Conservation (phyloP, 2,113 vertebrate species). For the Oreochromis tanganicae region DNA sequence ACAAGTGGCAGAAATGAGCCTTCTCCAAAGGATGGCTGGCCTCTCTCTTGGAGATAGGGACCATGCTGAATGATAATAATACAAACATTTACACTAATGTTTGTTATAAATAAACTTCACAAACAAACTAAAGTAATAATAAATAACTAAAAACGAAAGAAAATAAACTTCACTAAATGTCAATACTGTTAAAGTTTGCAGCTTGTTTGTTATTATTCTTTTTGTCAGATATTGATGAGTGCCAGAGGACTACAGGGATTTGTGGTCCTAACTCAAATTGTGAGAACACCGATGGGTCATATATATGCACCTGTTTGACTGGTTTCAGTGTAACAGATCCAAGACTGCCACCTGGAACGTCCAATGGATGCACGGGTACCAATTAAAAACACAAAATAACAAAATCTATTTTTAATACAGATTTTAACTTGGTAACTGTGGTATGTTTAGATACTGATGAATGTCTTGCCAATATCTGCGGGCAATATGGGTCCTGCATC, state of each 20-base stretch:
- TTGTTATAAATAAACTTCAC: neutral
- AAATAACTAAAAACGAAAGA: neutral
- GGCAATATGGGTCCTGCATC: neutral
- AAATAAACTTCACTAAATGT: neutral
- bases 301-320: neutral
- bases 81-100: neutral
- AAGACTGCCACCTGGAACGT: neutral
- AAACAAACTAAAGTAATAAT: neutral
- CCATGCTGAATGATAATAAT: neutral
- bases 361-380: neutral
- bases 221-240: neutral
- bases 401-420: neutral
- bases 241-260: neutral
- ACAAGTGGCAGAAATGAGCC: neutral
- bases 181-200: neutral
- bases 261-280: neutral
- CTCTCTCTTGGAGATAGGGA: neutral
- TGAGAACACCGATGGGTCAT: neutral
- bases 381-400: neutral
- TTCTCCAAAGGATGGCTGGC: neutral
- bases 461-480: neutral
- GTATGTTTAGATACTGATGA: neutral
- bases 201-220: neutral
- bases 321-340: neutral
- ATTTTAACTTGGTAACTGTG: neutral